Evolutionary conservation across 2,113 vertebrate species (phyloP).

Genomic region (Riparia riparia): DNA sequence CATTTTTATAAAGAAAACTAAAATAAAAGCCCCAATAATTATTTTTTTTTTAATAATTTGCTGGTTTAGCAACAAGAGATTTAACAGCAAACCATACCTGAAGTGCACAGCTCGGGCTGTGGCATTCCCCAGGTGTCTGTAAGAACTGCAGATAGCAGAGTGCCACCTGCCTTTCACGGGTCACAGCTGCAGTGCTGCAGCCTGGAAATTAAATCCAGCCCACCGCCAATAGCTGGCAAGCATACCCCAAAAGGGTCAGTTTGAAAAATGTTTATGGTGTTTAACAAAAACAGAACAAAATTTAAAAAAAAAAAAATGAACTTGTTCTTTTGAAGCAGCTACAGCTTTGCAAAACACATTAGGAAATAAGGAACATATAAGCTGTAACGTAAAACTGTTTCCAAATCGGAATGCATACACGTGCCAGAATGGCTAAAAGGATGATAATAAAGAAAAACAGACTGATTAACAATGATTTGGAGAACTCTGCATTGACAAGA

Average conservation of each 20-base stretch:
- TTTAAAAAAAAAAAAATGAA: neutral
- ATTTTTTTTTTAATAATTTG: neutral
- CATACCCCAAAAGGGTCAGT: neutral
- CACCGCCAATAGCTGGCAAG: neutral
- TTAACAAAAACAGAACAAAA: neutral
- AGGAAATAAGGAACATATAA: neutral
- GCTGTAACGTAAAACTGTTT: neutral
- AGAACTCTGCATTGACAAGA: neutral
- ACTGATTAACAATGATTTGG: neutral
- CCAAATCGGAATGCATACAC: neutral
- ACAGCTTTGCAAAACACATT: neutral
- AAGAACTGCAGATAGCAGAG: slow-evolving; percentile 7
- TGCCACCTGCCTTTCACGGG: slow-evolving; percentile 38
- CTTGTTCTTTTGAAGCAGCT: neutral
- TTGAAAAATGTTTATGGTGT: neutral
- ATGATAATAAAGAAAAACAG: neutral
- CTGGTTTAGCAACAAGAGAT: neutral
- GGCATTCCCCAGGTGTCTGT: neutral
- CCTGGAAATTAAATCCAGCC: neutral
- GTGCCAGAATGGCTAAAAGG: neutral
- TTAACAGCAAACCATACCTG: neutral
- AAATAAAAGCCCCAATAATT: neutral
- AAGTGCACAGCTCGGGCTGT: neutral
- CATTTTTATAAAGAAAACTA: neutral
- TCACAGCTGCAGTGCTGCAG: slow-evolving; percentile 40